Base-by-base conservation (phyloP, 2,113 vertebrate species). In the Phrynosoma blainvillii region DNA sequence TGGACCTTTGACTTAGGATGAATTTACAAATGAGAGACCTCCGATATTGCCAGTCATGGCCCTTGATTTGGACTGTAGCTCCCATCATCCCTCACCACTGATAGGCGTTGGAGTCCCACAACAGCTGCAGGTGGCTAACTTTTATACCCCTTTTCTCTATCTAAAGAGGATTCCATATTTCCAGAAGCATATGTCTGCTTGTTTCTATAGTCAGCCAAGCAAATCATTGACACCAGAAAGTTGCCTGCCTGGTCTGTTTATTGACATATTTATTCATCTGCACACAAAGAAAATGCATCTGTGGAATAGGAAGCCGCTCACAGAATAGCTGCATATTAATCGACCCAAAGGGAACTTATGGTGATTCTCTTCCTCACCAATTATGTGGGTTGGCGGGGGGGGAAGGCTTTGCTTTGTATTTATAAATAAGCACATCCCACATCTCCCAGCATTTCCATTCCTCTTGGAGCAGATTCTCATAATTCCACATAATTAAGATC, bases 401-500 rank as follows among this genome's bases (percentile, higher is more conserved):
- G 42, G 47, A 1, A 78, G 40, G 42, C 12, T 78, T 79, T 12
- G 13, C 47, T 79, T 79, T 79, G 52, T 12, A 59, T 32, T n/a
- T 59, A 32, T 32, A 59, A 59, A 21, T 9, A 32, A 52, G 40
- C 11, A 11, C 76, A 30, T 30, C 27, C 47, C 52, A 54, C 25
- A 79, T 56, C 14, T 32, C 56, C 20, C 40, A 12, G 10, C 75
- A 10, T 0, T 68, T 12, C 0, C 20, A 0, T 40, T 0, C 12
- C 86, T 65, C 10, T 66, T 0, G 79, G 23, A 32, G n/a, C 3
- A 16, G 4, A 27, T 62, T 8, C 14, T 23, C 42, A 14, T 27
- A 78, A 47, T 78, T 23, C 42, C 23, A 47, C 23, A 13, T 25
- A 5, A 3, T 9, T 52, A 21, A 40, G 5, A 23, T 20, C 16